Evolutionary conservation across 2,888 invertebrate species (phyloP).

Genomic region (Palloptera scutellata): DNA sequence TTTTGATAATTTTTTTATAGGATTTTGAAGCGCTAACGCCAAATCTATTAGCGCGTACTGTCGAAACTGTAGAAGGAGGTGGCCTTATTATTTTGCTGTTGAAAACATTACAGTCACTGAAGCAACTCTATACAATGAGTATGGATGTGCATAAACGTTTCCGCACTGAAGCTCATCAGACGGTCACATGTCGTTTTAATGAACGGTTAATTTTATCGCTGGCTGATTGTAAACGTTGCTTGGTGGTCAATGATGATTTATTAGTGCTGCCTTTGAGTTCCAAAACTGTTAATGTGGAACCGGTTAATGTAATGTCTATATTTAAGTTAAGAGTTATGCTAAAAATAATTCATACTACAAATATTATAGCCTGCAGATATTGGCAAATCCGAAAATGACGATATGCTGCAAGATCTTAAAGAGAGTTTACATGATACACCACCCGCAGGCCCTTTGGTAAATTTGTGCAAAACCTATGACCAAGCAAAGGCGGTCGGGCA

Average conservation of each 20-base stretch:
- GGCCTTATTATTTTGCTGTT: slow-evolving; percentile 91
- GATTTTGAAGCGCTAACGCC: slow-evolving; percentile 98
- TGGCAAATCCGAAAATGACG: slow-evolving; percentile 64
- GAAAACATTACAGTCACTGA: slow-evolving; percentile 83
- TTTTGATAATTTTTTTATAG: slow-evolving; percentile 48
- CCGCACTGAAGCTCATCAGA: slow-evolving; percentile 92
- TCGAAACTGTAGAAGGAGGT: slow-evolving; percentile 98
- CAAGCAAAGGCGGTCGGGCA: slow-evolving; percentile 92
- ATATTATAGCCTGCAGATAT: slow-evolving; percentile 51
- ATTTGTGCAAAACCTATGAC: slow-evolving; percentile 90
- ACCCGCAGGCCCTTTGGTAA: slow-evolving; percentile 88
- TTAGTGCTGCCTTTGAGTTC: slow-evolving; percentile 92
- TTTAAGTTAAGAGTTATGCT: slow-evolving; percentile 39
- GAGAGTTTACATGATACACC: slow-evolving; percentile 88
- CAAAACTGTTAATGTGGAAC: slow-evolving; percentile 81
- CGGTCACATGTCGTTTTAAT: slow-evolving; percentile 93
- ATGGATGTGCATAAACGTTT: slow-evolving; percentile 97
- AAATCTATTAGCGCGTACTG: slow-evolving; percentile 92
- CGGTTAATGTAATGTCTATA: slow-evolving; percentile 67
- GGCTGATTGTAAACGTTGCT: slow-evolving; percentile 83
- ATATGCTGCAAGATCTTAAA: slow-evolving; percentile 78
- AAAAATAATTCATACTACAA: slow-evolving; percentile 46
- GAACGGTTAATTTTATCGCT: slow-evolving; percentile 93
- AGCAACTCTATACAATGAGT: slow-evolving; percentile 93
- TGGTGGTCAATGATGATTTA: slow-evolving; percentile 94